Base-by-base conservation (phyloP, 1,140 invertebrate genomes). In the Drosophila lowei region DNA sequence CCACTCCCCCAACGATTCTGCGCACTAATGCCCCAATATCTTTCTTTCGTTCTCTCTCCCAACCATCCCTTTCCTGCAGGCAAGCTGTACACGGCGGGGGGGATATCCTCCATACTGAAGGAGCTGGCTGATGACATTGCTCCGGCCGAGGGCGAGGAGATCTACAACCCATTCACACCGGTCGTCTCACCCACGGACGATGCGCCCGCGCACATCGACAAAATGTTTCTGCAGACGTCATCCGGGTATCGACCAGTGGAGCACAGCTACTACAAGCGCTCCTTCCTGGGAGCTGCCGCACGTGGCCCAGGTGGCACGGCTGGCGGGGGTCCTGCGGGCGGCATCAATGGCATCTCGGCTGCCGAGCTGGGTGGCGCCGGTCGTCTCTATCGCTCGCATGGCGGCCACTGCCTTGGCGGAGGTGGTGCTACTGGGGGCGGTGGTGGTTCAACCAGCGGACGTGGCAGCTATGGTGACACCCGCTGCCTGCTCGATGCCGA, bases 201-300 rank as follows among this genome's bases (percentile, higher is more conserved):
- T 79, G 80, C 85, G 73, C 85, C 88, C 72, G 79, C 90, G 61
- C 88, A 89, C 63, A 90, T 91, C 70, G 90, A 91, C 58, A 91
- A 91, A 83, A 91, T 91, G 89, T 91, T 91, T 68, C 77, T 91
- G 65, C 91, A 91, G 83, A 91, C 91, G 74, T 90, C 91, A 77
- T 90, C 90, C 50, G 90, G 91, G 50, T 91, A 91, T 90, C 85
- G 91, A 77, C 85, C 91, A 56, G 90, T 91, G 56, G 90, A 91
- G 67, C 90, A 91, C 47, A 90, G 88, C 76, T 91, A 91, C 74
- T 89, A 89, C 42, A 91, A 91, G 67, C 86, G 89, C 77, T 89
- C 89, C 65, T 90, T 90, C 58, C 77, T 89, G 42, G 85, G 89
- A 16, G 80, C 73, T 18, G 72, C 59, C 15, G 70, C 48, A 6